Conservation (phyloP, 2,113 vertebrate genomes). For the Pachypanchax playfairii region DNA sequence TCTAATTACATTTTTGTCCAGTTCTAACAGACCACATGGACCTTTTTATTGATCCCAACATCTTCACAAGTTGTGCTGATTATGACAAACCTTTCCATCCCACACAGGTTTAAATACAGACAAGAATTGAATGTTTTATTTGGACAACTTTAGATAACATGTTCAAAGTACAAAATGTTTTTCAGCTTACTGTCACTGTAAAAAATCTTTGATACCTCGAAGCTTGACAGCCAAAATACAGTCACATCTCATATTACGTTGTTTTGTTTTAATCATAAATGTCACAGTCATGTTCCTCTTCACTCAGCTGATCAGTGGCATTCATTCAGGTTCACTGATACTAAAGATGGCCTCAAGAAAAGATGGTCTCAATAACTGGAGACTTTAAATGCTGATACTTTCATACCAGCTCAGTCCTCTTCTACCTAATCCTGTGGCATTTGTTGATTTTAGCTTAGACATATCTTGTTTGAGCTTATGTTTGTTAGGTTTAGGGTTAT, state of each 20-base stretch:
- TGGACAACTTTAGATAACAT: neutral
- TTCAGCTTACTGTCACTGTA: neutral
- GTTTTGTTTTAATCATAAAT: neutral
- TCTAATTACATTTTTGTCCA: too few species aligned
- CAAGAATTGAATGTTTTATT: neutral
- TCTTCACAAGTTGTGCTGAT: neutral
- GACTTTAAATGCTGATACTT: neutral
- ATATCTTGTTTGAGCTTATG: slow-evolving; percentile 4
- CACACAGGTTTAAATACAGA: slow-evolving; percentile 8
- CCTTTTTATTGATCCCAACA: too few species aligned
- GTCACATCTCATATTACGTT: neutral
- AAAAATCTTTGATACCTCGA: neutral
- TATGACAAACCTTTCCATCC: neutral
- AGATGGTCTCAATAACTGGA: neutral
- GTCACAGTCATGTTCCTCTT: neutral
- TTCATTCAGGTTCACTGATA: neutral
- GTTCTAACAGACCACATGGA: too few species aligned
- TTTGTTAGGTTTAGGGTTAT: slow-evolving; percentile 54
- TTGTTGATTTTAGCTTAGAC: slow-evolving; percentile 25
- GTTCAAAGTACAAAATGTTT: neutral
- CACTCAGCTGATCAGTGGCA: neutral
- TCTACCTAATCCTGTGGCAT: neutral
- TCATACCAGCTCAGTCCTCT: neutral
- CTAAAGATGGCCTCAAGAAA: neutral
- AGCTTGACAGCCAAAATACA: neutral